Conservation (phyloP, 1,140 invertebrate species). For the Ceratosolen solmsi region DNA sequence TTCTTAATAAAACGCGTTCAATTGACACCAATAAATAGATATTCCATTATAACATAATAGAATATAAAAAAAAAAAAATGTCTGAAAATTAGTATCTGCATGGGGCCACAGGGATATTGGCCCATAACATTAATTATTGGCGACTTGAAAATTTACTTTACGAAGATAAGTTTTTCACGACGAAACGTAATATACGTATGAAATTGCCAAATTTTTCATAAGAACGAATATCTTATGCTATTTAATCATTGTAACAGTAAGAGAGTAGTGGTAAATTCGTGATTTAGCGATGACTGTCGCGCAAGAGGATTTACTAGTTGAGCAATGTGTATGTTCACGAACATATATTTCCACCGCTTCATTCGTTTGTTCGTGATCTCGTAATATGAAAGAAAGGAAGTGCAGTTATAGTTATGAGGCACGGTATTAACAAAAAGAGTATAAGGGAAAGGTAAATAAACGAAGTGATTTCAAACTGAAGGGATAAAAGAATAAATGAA, state of each 20-base stretch:
- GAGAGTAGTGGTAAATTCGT: background rate
- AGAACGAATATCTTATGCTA: background rate
- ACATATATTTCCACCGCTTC: background rate
- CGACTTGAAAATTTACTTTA: no score
- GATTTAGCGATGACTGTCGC: background rate
- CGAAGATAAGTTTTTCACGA: no score
- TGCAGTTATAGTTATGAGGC: background rate
- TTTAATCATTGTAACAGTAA: conserved; percentile 9
- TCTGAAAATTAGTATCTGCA: no score
- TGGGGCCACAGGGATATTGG: no score
- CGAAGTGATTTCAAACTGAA: background rate
- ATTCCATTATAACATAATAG: no score
- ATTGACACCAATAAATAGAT: no score
- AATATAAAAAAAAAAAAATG: no score
- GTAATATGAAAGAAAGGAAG: background rate
- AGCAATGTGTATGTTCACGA: background rate
- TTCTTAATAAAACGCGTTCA: no score
- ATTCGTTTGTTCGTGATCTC: background rate
- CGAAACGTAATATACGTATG: no score
- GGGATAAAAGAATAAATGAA: background rate
- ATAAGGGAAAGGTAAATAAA: background rate
- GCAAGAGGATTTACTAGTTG: background rate
- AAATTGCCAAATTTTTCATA: background rate
- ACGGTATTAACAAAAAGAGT: background rate
- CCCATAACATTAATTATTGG: no score